Conservation (phyloP, 2,797 vertebrate genomes). For the Alcedo atthis region DNA sequence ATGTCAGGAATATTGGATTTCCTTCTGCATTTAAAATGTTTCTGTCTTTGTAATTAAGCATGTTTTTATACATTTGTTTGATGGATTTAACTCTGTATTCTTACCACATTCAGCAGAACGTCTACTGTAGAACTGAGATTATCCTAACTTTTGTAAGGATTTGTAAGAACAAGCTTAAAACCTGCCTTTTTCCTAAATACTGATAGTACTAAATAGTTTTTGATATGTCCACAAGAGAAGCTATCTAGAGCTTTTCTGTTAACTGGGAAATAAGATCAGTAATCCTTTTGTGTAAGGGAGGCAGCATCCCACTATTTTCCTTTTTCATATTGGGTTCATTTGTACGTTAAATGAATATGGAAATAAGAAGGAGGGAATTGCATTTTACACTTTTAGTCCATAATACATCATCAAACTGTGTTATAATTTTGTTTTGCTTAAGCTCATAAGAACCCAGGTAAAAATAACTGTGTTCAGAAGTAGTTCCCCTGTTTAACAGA, state of each 20-base stretch:
- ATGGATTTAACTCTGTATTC: neutral
- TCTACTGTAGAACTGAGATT: neutral
- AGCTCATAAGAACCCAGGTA: conserved; percentile 71
- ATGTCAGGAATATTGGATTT: neutral
- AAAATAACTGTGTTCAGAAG: conserved; percentile 58
- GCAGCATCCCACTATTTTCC: neutral
- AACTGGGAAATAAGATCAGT: neutral
- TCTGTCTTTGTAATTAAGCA: neutral
- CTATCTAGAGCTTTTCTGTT: neutral
- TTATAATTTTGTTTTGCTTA: conserved; percentile 75
- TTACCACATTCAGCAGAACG: neutral
- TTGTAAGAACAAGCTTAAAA: neutral
- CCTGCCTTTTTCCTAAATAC: neutral
- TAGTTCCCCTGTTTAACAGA: conserved; percentile 42
- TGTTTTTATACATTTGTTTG: neutral
- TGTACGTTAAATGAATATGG: neutral
- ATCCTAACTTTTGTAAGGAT: neutral
- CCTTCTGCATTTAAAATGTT: neutral
- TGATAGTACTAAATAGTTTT: neutral
- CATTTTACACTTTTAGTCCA: conserved; percentile 28
- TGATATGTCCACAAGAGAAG: neutral
- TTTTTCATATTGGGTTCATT: neutral
- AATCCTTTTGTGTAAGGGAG: neutral
- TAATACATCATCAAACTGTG: conserved; percentile 10
- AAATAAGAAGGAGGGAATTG: neutral